Evolutionary conservation across 2,113 vertebrate genomes (phyloP), one percentile per base, ranked within the genome.

Genomic region (Sardina pilchardus): DNA sequence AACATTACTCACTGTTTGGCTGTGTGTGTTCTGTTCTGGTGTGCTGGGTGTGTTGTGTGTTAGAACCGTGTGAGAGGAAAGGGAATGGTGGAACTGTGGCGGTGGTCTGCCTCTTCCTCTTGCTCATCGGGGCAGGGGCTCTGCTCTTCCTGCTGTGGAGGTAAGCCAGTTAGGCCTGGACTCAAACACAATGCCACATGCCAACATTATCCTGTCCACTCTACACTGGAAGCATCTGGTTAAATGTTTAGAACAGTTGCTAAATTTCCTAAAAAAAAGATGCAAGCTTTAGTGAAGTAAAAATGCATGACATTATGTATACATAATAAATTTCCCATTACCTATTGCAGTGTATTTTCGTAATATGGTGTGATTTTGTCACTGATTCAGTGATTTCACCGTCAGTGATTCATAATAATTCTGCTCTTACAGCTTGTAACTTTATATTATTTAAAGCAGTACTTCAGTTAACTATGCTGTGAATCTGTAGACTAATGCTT

Each of bases 131-230:
- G 8, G 93, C 85, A 45, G 92, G 89, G 81, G 88, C 44, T 59
- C 75, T 95, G 86, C 90, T 88, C 1, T 92, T 93, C 85, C 89
- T 94, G 44, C 89, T 94, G 89, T 91, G 92, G 92, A 92, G 95
- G 95, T 95, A 93, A 78, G 71, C 14, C 30, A 16, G 16, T 30
- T 36, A 78, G 71, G 9, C 14, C 9, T 34, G 2, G 14, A 78
- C 26, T 16, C 63, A 78, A 36, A 16, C 26, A 78, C 71, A 78
- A 78, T 78, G 26, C 26, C 71, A 39, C 30, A 78, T 30, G 53
- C 53, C 53, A 56, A 6, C 59, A 63, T 24, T 63, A 63, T 5
- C 6, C n/a, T 63, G 24, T 8, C 24, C 59, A 34, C n/a, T 71
- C 63, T 8, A 34, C 26, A 30, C n/a, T 34, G 9, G n/a, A 14